Base-by-base conservation (phyloP, 2,888 invertebrate species). In the Dinocampus coccinellae region DNA sequence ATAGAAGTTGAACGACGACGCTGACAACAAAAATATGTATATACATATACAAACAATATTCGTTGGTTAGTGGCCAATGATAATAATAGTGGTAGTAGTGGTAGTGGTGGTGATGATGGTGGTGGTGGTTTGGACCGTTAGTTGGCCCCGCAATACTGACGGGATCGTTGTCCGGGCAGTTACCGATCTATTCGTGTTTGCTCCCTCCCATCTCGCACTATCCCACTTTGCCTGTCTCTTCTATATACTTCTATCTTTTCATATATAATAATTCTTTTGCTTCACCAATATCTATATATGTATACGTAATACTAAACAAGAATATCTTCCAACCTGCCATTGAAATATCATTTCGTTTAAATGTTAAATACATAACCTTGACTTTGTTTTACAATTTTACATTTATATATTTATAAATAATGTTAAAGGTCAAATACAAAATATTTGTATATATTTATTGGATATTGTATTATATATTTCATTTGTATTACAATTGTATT, bases 91-190 rank as follows among this genome's bases (percentile, higher is more conserved):
- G 47, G 16, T 47, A 7, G 47, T 47, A 16, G 16, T 47, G 20
- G 7, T 29, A 7, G 3, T 29, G 7, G 16, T 47, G 3, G 20
- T 2, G n/a, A n/a, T n/a, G 6, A 10, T 36, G 10, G 36, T 82
- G 79, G 85, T 83, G 85, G 85, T 85, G 86, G 85, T 66, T 78
- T 76, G 82, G 80, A 86, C 86, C 86, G 86, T 86, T 86, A 86
- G 84, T 85, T 86, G 86, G 86, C 86, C 86, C 85, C 83, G 84
- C 75, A 75, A 84, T 83, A 71, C 73, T 77, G 77, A 79, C 84
- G 86, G 86, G 86, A 86, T 80, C 86, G 86, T 84, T 86, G 86
- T 83, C 86, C 86, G 86, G 85, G 80, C 85, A 85, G 70, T 78
- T 74, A 76, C 75, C 75, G 77, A 77, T 75, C 78, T 77, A 79